phyloP scores from a whole-genome alignment of 2,888 invertebrate genomes.

The Zeuzera pyrina region DNA sequence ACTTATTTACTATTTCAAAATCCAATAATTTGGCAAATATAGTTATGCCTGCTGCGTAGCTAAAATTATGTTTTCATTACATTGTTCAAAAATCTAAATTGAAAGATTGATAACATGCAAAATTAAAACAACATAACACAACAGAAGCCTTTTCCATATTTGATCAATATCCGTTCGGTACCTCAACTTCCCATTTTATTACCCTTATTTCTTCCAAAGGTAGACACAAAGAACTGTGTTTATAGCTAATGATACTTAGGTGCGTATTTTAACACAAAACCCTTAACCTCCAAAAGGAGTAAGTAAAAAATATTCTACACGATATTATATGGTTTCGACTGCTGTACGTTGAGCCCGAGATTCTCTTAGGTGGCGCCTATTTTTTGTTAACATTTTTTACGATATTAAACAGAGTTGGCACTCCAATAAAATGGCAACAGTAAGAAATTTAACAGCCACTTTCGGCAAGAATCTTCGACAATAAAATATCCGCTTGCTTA shows the following conservation, averaged over 20 bases:
- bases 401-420: conserved; percentile 56
- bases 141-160: conserved; percentile 33
- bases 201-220: conserved; percentile 59
- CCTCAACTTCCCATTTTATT: conserved; percentile 58
- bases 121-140: too few relatives aligned
- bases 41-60: too few relatives aligned
- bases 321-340: conserved; percentile 52
- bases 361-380: conserved; percentile 63
- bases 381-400: conserved; percentile 63
- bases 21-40: too few relatives aligned
- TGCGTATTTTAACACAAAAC: conserved; percentile 71
- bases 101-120: too few relatives aligned
- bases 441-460: conserved; percentile 59
- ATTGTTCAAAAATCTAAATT: too few relatives aligned
- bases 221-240: conserved; percentile 67
- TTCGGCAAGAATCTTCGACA: conserved; percentile 40
- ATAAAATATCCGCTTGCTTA: conserved; percentile 34
- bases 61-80: too few relatives aligned
- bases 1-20: too few relatives aligned
- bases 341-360: conserved; percentile 36
- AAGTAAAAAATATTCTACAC: conserved; percentile 60
- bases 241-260: conserved; percentile 71
- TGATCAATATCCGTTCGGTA: conserved; percentile 33
- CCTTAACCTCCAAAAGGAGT: conserved; percentile 47
- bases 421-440: conserved; percentile 63